Base-by-base conservation (phyloP, 2,113 vertebrate species). In the Cynoglossus semilaevis region DNA sequence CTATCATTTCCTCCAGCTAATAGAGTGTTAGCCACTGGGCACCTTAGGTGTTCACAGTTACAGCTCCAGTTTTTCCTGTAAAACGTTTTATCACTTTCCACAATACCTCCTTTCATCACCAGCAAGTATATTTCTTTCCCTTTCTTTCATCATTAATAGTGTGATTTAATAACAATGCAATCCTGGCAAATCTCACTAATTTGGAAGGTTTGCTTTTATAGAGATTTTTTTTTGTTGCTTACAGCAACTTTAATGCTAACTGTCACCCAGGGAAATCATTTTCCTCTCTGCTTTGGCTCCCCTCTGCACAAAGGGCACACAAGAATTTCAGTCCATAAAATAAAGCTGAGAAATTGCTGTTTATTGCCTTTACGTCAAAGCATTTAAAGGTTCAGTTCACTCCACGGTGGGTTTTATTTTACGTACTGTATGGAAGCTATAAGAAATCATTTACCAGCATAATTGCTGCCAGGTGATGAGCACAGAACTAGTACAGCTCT, bases 311-410 rank as follows among this genome's bases (percentile, higher is more conserved):
- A 63, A 35, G 14, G 14, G 9, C 22, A 52, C 43, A n/a, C 11
- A 22, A 0, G 2, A 15, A 51, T 36, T 50, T 11, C 12, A 53
- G 54, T 41, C n/a, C 9, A n/a, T 12, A 45, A 51, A 19, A 15
- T 4, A 15, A 1, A 22, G 11, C 35, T 8, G 8, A 13, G 34
- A 68, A 72, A 11, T 3, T 14, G 22, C 29, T 15, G n/a, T 18
- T 8, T 8, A 17, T 8, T 41, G 15, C 55, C 9, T 57, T 52
- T 67, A 45, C 43, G 44, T 49, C 29, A 1, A 29, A 7, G 40
- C 47, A 66, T 53, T 52, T 49, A 7, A 52, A 43, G n/a, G 41
- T 52, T 57, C 41, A 44, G 2, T 51, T 76, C 51, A 42, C 42
- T 22, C 13, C 1, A 13, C 3, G 15, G 52, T 40, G 16, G n/a